Conservation (phyloP, 2,797 vertebrate genomes). For the Dryobates pubescens region DNA sequence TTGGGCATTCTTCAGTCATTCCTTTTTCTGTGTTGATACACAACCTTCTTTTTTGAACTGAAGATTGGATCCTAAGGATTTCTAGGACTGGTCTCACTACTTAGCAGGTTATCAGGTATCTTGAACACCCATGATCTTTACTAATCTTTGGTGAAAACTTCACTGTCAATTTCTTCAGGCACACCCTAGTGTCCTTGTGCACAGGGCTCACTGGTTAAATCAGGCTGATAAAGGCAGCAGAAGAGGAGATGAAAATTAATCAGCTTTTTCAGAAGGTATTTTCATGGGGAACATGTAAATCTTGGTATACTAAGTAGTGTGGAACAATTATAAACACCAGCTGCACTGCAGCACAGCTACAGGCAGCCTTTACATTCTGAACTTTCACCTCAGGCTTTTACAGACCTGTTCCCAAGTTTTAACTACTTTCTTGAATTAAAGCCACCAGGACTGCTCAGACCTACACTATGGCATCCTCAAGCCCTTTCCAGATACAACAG, state of each 20-base stretch:
- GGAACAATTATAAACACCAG: not conserved
- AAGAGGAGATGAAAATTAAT: conserved; percentile 19
- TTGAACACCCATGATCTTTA: not conserved
- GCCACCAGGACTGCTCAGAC: conserved; percentile 30
- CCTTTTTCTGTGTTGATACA: not conserved
- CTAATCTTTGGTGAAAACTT: conserved; percentile 7
- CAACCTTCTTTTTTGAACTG: not conserved
- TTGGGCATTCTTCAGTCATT: not conserved
- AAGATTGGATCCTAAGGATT: conserved; percentile 18
- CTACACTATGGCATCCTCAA: not conserved
- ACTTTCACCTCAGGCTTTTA: not conserved
- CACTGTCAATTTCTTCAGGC: not conserved
- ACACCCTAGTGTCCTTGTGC: not conserved
- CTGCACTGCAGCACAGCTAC: not conserved
- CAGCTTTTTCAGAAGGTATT: not conserved
- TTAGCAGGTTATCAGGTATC: conserved; percentile 48
- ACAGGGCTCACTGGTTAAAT: not conserved
- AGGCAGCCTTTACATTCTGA: not conserved
- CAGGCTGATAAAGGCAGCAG: not conserved
- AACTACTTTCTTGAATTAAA: not conserved
- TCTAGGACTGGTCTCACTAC: not conserved
- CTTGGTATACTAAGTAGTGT: not conserved
- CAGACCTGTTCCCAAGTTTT: not conserved
- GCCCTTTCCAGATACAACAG: not conserved
- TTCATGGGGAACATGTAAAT: not conserved